phyloP scores from a whole-genome alignment of 2,797 vertebrate species.

The Kryptolebias ocellatus region DNA sequence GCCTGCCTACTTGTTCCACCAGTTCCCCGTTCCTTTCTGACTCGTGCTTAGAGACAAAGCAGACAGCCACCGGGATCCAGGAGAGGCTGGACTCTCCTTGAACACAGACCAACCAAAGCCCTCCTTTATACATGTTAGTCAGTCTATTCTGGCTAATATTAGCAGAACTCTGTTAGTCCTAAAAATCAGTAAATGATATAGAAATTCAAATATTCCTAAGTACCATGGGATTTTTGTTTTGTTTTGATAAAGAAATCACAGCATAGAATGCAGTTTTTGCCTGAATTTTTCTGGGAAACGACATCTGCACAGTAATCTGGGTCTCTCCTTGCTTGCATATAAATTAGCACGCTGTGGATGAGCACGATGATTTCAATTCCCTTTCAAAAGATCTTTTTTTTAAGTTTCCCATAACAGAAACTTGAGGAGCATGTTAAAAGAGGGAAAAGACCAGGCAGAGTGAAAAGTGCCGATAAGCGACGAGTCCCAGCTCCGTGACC shows the following conservation, averaged over 20 bases:
- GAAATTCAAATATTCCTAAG: conserved; percentile 59
- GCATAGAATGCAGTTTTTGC: conserved; percentile 71
- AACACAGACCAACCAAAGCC: conserved; percentile 24
- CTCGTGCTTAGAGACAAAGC: conserved; percentile 38
- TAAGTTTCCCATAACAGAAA: conserved; percentile 15
- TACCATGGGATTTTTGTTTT: conserved; percentile 57
- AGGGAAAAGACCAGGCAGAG: conserved; percentile 21
- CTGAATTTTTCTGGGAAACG: conserved; percentile 59
- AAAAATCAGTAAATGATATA: conserved; percentile 45
- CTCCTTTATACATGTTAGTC: conserved; percentile 44
- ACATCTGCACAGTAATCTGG: conserved; percentile 65
- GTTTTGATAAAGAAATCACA: conserved; percentile 47
- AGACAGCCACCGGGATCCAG: conserved; percentile 29
- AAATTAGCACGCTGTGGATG: conserved; percentile 48
- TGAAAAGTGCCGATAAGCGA: conserved; percentile 52
- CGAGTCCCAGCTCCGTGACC: conserved; percentile 33
- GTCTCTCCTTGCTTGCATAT: conserved; percentile 82
- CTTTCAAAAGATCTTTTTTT: conserved; percentile 9
- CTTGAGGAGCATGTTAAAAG: conserved; percentile 30
- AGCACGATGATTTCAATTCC: conserved; percentile 35
- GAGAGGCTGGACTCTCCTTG: conserved; percentile 21
- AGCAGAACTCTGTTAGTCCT: conserved; percentile 56
- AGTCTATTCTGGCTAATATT: conserved; percentile 57
- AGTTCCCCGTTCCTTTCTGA: conserved; percentile 28
- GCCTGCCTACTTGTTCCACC: conserved; percentile 19